Conservation (phyloP, 2,113 vertebrate genomes). For the Sebastes schlegelii region DNA sequence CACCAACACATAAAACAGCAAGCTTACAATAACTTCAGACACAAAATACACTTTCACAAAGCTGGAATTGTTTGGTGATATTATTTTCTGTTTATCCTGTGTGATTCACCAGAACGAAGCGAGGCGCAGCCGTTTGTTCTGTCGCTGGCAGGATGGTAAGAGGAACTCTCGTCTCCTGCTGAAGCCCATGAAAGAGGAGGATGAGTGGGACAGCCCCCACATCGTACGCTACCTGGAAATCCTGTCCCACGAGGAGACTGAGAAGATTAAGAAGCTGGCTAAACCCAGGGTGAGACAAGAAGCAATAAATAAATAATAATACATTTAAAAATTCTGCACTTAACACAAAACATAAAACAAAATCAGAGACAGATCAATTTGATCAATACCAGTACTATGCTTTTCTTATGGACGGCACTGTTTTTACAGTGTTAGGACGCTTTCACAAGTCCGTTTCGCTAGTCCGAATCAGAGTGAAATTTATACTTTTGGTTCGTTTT, state of each 20-base stretch:
- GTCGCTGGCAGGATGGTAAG: conserved; percentile 91
- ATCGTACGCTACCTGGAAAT: conserved; percentile 93
- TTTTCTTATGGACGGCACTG: not conserved
- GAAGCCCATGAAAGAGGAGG: conserved; percentile 94
- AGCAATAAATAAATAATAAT: not conserved
- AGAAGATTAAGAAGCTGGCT: conserved; percentile 93
- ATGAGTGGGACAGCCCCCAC: conserved; percentile 96
- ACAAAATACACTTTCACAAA: not conserved
- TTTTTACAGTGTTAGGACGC: not conserved
- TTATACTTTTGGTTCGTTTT: no score
- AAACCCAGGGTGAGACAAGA: conserved; percentile 90
- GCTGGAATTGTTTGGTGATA: not conserved
- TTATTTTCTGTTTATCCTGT: not conserved
- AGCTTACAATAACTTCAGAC: not conserved
- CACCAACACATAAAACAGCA: not conserved
- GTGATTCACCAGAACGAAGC: conserved; percentile 82
- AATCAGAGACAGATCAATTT: not conserved
- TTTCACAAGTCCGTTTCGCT: no score
- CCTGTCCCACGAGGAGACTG: conserved; percentile 91
- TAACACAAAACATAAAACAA: not conserved
- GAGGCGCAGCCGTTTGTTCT: conserved; percentile 91
- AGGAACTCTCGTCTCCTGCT: conserved; percentile 90
- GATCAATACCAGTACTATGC: not conserved
- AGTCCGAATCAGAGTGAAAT: no score
- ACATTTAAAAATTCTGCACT: not conserved